Evolutionary conservation across 37 sponge, comb jelly and placozoan species (phyloP).

Genomic region (Halisarca cf. caerulea): DNA sequence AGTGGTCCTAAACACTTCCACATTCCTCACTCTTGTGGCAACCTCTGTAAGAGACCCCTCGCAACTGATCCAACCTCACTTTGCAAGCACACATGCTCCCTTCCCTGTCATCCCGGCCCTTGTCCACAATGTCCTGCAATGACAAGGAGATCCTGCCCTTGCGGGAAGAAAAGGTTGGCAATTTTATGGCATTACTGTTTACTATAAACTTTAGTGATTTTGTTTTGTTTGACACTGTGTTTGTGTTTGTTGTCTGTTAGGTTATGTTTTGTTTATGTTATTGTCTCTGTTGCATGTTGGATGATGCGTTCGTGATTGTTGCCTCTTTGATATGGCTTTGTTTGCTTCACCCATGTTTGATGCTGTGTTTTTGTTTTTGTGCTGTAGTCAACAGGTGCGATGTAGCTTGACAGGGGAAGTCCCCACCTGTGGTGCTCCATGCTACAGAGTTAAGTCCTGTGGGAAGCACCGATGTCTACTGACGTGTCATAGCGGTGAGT

Average conservation of each 20-base stretch:
- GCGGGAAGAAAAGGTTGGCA: constrained; percentile 51
- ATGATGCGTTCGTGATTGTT: too few relatives aligned
- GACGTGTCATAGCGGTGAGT: constrained; percentile 68
- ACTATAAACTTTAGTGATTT: too few relatives aligned
- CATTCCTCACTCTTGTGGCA: constrained; percentile 72
- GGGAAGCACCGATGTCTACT: constrained; percentile 54
- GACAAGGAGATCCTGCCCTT: constrained; percentile 59
- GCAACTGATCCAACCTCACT: constrained; percentile 13
- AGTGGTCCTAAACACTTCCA: not conserved
- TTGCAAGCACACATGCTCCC: constrained; percentile 53
- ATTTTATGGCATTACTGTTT: too few relatives aligned
- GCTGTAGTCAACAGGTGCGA: constrained; percentile 44
- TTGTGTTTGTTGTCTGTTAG: too few relatives aligned
- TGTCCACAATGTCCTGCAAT: constrained; percentile 82
- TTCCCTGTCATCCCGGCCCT: constrained; percentile 77
- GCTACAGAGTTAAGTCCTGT: constrained; percentile 62
- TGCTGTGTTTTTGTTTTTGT: too few relatives aligned
- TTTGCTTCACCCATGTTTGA: too few relatives aligned
- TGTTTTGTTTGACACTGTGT: too few relatives aligned
- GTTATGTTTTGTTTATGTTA: too few relatives aligned
- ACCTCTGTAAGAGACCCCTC: constrained; percentile 59
- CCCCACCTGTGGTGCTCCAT: constrained; percentile 56
- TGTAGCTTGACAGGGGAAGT: constrained; percentile 37
- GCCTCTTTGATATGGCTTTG: too few relatives aligned
- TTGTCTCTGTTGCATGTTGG: too few relatives aligned